phyloP scores from a whole-genome alignment of 2,113 vertebrate species.

The Rhineura floridana region DNA sequence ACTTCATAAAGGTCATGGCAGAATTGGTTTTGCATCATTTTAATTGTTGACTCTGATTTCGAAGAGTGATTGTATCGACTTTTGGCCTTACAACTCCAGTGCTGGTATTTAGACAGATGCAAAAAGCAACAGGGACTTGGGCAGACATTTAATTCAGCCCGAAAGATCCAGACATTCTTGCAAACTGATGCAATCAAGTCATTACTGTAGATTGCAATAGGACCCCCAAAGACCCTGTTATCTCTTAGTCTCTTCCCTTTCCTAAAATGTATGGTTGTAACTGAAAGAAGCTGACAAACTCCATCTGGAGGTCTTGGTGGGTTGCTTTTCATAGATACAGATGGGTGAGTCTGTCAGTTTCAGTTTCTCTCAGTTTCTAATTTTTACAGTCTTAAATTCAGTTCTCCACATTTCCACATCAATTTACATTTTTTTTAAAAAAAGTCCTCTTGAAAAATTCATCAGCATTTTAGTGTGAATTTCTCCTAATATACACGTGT shows the following conservation, averaged over 20 bases:
- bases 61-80: constrained; percentile 35
- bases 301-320: neutral
- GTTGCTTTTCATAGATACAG: constrained; percentile 33
- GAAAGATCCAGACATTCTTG: constrained; percentile 61
- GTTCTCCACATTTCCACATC: no score
- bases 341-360: no score
- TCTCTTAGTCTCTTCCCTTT: neutral
- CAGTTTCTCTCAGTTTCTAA: no score
- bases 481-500: no score
- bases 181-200: constrained; percentile 57
- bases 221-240: constrained; percentile 38
- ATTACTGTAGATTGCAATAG: constrained; percentile 43
- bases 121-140: constrained; percentile 49
- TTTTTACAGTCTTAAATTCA: no score
- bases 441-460: no score
- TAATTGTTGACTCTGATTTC: constrained; percentile 49
- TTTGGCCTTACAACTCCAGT: constrained; percentile 44
- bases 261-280: constrained; percentile 20
- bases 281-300: constrained; percentile 18
- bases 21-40: constrained; percentile 49
- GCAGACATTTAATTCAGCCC: constrained; percentile 55
- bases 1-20: constrained; percentile 5
- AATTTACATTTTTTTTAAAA: no score
- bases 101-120: constrained; percentile 55
- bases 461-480: no score